phyloP scores from a whole-genome alignment of 92 coral and sea anemone species.

The Paramuricea clavata region DNA sequence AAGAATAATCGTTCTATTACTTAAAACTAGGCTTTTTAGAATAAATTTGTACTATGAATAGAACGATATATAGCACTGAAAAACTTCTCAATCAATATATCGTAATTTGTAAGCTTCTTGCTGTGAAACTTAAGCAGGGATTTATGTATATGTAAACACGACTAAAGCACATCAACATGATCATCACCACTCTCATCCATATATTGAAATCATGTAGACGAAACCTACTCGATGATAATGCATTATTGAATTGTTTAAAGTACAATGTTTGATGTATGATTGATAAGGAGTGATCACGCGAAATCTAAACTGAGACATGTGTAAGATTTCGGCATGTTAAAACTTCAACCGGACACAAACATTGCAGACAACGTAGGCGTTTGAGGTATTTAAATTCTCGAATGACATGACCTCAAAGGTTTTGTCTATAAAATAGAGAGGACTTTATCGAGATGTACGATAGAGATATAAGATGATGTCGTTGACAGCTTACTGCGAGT shows the following conservation, averaged over 20 bases:
- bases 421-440: conserved; percentile 20
- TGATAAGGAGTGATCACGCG: neutral
- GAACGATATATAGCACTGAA: no score
- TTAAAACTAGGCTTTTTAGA: neutral
- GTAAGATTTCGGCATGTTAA: neutral
- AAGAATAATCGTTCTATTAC: neutral
- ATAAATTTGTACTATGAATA: neutral
- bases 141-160: neutral
- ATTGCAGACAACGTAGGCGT: conserved; percentile 33
- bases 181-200: no score
- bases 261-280: neutral
- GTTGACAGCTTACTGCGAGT: conserved; percentile 39
- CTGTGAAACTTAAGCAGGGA: neutral
- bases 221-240: neutral
- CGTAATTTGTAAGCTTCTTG: neutral
- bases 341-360: neutral
- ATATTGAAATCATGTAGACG: neutral
- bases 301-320: neutral
- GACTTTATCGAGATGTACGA: conserved; percentile 22
- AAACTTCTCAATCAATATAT: no score
- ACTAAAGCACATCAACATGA: no score
- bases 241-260: conserved; percentile 9
- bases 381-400: neutral
- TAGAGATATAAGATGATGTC: conserved; percentile 24
- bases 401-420: conserved; percentile 11